Evolutionary conservation across 2,113 vertebrate genomes (phyloP).

Genomic region (Dryoscopus gambensis): DNA sequence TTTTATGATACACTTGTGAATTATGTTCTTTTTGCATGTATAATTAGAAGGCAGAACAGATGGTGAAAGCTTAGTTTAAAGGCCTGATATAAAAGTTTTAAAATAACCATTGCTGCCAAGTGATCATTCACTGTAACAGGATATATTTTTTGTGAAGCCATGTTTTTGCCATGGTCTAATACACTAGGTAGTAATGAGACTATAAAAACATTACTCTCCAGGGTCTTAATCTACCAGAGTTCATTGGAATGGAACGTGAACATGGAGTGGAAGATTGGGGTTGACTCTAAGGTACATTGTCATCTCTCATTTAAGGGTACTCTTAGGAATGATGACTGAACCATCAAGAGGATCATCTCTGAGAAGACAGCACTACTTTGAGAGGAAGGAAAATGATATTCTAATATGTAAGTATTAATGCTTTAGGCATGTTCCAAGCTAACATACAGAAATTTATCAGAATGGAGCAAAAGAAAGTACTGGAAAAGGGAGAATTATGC

Average conservation of each 20-base stretch:
- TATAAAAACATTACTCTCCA: constrained; percentile 29
- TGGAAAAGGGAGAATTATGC: not conserved
- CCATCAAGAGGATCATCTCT: not conserved
- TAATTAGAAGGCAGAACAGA: constrained; percentile 57
- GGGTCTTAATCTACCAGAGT: not conserved
- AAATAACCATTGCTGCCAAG: constrained; percentile 48
- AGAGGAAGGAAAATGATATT: not conserved
- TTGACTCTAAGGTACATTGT: not conserved
- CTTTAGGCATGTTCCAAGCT: not conserved
- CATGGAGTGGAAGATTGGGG: not conserved
- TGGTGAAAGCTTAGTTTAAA: constrained; percentile 52
- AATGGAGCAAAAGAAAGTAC: not conserved
- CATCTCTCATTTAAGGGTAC: not conserved
- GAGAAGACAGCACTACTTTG: not conserved
- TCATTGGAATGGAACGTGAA: not conserved
- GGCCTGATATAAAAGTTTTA: constrained; percentile 36
- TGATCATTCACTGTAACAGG: constrained; percentile 45
- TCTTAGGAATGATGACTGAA: not conserved
- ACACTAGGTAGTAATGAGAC: constrained; percentile 19
- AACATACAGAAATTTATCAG: not conserved
- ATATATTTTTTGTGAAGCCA: not conserved
- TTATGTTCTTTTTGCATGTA: constrained; percentile 47
- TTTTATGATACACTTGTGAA: constrained; percentile 40
- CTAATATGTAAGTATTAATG: not conserved
- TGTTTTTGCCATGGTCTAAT: constrained; percentile 27